Evolutionary conservation across 92 coral and sea anemone species (phyloP), one percentile per base, ranked within the genome.

Genomic region (Actinernus sp.): DNA sequence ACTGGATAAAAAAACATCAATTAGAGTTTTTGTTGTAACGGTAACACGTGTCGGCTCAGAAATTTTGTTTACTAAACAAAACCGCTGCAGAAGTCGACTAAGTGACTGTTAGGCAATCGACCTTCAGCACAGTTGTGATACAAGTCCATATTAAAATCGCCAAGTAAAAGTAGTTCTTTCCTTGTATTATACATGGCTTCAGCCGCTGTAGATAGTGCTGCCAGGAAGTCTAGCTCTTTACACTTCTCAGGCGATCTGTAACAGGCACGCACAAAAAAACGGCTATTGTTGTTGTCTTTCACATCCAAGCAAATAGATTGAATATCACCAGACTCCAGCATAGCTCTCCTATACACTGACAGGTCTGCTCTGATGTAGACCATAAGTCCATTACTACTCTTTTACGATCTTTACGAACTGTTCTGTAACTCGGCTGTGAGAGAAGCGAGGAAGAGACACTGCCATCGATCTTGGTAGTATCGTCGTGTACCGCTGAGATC

Each of bases 191-290:
- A 55, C 44, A 1, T 55, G 9, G 27, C 29, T n/a, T 55, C 62
- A 25, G 62, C 53, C 46, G 73, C 73, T 26, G 19, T 18, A 2
- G 82, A 10, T 33, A 81, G 57, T 2, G 83, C 17, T 33, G 72
- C 34, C 24, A 74, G 56, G 52, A 66, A 74, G 55, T 81, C 75
- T 14, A 68, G 21, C 24, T 55, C 44, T 61, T 37, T 71, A 43
- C 81, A 71, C 19, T 34, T 44, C 25, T 58, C 71, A n/a, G 87
- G 81, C 26, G 74, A 81, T 9, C 87, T 71, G 34, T 71, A 81
- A 30, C 80, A 71, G 4, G 55, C 75, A 63, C 87, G 63, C 16
- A 63, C 26, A 17, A 62, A 34, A 59, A 62, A 80, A 30, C 61
- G 71, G 9, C 28, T 34, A 28, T 46, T 71, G 14, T 31, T 56